Percentiles rank a stretch among this genome's conserved stretches.
These are phyloP conservation scores for Elegia similella DNA, from an alignment of 2,888 invertebrate species.

Conservation along the genomic window DNA sequence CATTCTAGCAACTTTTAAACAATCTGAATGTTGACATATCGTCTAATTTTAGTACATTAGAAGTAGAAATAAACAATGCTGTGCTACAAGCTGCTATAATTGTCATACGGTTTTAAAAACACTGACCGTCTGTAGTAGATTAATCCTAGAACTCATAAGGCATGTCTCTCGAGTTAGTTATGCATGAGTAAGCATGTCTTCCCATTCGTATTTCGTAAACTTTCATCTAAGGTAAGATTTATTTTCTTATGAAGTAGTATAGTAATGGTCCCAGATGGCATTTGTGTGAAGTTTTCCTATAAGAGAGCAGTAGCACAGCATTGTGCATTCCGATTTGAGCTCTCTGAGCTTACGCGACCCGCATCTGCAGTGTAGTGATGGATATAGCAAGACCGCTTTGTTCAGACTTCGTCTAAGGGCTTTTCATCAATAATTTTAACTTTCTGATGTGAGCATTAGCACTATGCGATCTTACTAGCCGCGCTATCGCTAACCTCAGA, in stretches of 20 bases:
- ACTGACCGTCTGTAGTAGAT: slow-evolving; percentile 39
- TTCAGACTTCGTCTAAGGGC: not conserved
- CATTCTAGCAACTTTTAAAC: slow-evolving; percentile 3
- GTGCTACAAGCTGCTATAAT: slow-evolving; percentile 58
- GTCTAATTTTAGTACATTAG: slow-evolving; percentile 26
- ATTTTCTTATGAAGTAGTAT: slow-evolving; percentile 21
- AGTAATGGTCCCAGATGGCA: slow-evolving; percentile 43
- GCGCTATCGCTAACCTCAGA: no score
- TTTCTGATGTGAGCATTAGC: not conserved
- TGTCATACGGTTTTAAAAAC: slow-evolving; percentile 28
- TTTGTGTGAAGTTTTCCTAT: slow-evolving; percentile 68
- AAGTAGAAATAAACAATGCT: slow-evolving; percentile 56
- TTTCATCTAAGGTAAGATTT: slow-evolving; percentile 30
- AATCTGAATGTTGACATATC: slow-evolving; percentile 11
- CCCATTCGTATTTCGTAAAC: slow-evolving; percentile 21
- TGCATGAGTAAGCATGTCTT: slow-evolving; percentile 44
- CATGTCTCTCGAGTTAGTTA: slow-evolving; percentile 38
- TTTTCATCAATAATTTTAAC: not conserved
- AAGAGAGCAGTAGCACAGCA: slow-evolving; percentile 65
- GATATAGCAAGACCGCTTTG: not conserved
- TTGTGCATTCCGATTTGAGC: slow-evolving; percentile 78
- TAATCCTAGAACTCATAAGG: slow-evolving; percentile 39
- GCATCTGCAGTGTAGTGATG: not conserved
- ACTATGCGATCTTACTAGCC: no score
- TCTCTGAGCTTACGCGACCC: slow-evolving; percentile 20